Evolutionary conservation across 2,888 invertebrate species (phyloP), one percentile per base, ranked within the genome.

Genomic region (Bimastos eiseni): DNA sequence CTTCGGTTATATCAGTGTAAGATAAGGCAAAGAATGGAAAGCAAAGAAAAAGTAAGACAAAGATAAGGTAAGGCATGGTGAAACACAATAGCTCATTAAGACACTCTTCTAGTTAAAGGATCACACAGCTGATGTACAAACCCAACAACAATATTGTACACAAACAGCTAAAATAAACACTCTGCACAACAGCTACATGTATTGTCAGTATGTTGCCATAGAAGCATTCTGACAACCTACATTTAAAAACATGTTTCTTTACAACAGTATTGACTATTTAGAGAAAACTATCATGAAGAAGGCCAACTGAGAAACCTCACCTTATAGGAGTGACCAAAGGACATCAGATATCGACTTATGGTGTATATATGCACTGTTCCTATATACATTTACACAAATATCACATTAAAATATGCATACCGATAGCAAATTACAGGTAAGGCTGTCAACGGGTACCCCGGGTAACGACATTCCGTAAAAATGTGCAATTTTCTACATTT

Each of bases 361-460:
- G 93, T 94, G 93, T 95, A 95, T 44, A 95, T 94, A 91, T 95
- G 95, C 8, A 95, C 92, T 24, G 95, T 95, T 86, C 95, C 95
- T 95, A 55, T 33, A 90, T 44, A 86, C n/a, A 70, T n/a, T 70
- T n/a, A 70, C 30, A 70, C n/a, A 70, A 70, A 70, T 70, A 70
- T 70, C 11, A 70, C n/a, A n/a, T 70, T 70, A n/a, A 70, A 70
- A 70, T 70, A 70, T 8, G n/a, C 30, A n/a, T 70, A n/a, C 1
- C n/a, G 0, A n/a, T n/a, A 70, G n/a, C 70, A 70, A 15, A 70
- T 30, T 70, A n/a, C 70, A 70, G n/a, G n/a, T n/a, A 11, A 17
- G n/a, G n/a, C n/a, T n/a, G n/a, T n/a, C n/a, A n/a, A n/a, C n/a
- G n/a, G n/a, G n/a, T n/a, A n/a, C n/a, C n/a, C n/a, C n/a, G n/a